Percentiles rank a stretch among this genome's conserved stretches.
These are phyloP conservation scores for Conus ventricosus DNA, from an alignment of 1,140 invertebrate species.

Conservation along the genomic window DNA sequence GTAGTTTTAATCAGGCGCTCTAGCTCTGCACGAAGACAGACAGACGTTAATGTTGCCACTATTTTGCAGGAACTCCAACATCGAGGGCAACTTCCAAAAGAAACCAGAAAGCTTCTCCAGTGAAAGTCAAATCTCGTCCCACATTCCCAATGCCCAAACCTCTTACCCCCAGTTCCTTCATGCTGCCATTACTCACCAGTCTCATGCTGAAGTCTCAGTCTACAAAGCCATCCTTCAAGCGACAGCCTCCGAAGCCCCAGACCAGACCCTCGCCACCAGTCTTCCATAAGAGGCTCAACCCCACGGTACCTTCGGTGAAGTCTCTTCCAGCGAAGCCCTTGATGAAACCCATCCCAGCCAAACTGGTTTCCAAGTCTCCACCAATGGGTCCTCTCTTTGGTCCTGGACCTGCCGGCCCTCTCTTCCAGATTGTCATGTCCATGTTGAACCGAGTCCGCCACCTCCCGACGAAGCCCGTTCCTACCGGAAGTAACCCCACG, in stretches of 20 bases:
- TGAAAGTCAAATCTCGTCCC: too few species aligned
- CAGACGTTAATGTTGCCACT: not conserved
- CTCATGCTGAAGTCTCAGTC: not conserved
- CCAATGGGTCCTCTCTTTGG: not conserved
- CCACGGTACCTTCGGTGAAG: too few species aligned
- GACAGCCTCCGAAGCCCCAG: not conserved
- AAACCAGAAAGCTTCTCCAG: too few species aligned
- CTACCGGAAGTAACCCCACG: not conserved
- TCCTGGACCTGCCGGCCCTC: not conserved
- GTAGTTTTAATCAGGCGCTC: too few species aligned
- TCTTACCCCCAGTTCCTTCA: not conserved
- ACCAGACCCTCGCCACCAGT: too few species aligned
- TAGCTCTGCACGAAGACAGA: too few species aligned
- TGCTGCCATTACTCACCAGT: not conserved
- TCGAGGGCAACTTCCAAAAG: not conserved
- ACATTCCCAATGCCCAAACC: not conserved
- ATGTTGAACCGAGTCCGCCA: not conserved
- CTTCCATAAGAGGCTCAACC: too few species aligned
- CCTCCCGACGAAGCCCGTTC: not conserved
- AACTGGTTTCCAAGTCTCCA: not conserved
- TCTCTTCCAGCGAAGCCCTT: not conserved
- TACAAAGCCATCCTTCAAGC: not conserved
- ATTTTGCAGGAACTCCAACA: not conserved
- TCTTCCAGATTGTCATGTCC: not conserved
- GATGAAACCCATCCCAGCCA: not conserved